Evolutionary conservation across 2,888 invertebrate genomes (phyloP).

Genomic region (Anodontia alba): DNA sequence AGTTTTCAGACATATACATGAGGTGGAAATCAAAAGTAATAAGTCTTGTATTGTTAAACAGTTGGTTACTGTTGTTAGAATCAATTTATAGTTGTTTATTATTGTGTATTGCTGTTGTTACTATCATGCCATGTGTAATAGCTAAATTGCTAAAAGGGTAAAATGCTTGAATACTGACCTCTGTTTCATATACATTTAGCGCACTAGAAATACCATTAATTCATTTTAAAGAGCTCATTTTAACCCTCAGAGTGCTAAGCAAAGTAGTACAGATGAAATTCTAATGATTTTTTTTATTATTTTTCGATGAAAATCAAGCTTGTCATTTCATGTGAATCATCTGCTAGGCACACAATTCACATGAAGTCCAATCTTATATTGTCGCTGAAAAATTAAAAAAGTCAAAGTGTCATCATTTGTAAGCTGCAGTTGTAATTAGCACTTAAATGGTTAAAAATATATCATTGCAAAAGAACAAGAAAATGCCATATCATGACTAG

Average conservation of each 20-base stretch:
- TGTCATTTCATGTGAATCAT: too few species aligned
- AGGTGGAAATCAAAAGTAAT: slow-evolving; percentile 22
- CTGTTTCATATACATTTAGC: background rate
- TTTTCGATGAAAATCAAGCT: too few species aligned
- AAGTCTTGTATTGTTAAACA: slow-evolving; percentile 26
- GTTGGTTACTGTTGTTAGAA: slow-evolving; percentile 18
- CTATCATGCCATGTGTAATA: background rate
- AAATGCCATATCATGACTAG: slow-evolving; percentile 4
- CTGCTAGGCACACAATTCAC: too few species aligned
- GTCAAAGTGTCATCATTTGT: too few species aligned
- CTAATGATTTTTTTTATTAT: too few species aligned
- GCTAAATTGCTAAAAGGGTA: background rate
- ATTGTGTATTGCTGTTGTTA: slow-evolving; percentile 59
- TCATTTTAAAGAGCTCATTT: background rate
- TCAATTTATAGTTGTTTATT: slow-evolving; percentile 36
- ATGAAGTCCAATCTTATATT: too few species aligned
- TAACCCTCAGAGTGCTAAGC: too few species aligned
- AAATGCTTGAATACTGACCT: slow-evolving; percentile 6
- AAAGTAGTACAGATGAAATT: too few species aligned
- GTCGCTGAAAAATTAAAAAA: too few species aligned
- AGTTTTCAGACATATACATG: slow-evolving; percentile 5
- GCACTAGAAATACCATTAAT: background rate
- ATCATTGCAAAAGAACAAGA: background rate
- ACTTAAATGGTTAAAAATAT: too few species aligned
- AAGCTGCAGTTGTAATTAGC: too few species aligned